Conservation (phyloP, 2,888 invertebrate genomes). For the Mayetiola destructor region DNA sequence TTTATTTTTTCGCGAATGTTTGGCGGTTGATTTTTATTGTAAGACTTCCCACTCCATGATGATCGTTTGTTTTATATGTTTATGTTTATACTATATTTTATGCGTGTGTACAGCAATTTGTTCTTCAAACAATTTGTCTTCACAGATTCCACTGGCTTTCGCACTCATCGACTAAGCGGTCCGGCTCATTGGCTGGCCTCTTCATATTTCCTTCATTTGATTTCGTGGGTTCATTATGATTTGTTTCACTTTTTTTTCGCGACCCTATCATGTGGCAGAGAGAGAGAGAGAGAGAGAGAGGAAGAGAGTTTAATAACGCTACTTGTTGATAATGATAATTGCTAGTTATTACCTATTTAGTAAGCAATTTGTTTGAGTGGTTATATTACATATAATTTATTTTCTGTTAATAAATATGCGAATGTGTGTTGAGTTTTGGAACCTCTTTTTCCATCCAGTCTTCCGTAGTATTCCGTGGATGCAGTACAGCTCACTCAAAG, state of each 20-base stretch:
- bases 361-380: constrained; percentile 12
- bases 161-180: too few species aligned
- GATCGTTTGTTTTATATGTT: not conserved
- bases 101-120: too few species aligned
- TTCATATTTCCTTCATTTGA: not conserved
- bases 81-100: too few species aligned
- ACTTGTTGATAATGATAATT: constrained; percentile 12
- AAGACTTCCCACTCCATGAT: too few species aligned
- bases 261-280: constrained; percentile 2
- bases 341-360: constrained; percentile 12
- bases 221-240: constrained; percentile 11
- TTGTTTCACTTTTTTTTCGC: not conserved
- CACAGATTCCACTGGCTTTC: too few species aligned
- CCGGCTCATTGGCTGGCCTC: not conserved
- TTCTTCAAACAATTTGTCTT: too few species aligned
- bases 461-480: too few species aligned
- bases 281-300: too few species aligned
- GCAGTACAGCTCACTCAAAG: too few species aligned
- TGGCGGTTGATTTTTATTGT: not conserved
- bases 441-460: too few species aligned
- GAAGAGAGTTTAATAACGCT: constrained; percentile 8
- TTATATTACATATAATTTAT: constrained; percentile 13
- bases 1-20: not conserved
- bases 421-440: too few species aligned
- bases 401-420: constrained; percentile 1